Base-by-base conservation (phyloP, 2,888 invertebrate species). In the Trichacis sp. region DNA sequence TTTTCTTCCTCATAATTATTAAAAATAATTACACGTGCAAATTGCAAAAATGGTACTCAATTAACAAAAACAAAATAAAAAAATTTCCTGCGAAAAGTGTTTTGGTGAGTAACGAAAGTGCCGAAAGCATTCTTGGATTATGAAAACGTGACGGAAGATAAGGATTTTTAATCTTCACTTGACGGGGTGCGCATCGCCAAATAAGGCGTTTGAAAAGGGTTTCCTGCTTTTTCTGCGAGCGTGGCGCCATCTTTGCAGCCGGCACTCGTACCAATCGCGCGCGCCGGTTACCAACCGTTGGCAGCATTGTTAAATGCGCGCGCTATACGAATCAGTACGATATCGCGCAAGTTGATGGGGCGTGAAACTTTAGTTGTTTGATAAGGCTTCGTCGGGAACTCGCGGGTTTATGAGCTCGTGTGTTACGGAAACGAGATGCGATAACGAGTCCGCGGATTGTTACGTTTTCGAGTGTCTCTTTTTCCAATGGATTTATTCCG, bases 131-230 rank as follows among this genome's bases (percentile, higher is more conserved):
- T n/a, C n/a, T n/a, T n/a, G n/a, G n/a, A n/a, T n/a, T n/a, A n/a
- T n/a, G n/a, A n/a, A n/a, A n/a, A n/a, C n/a, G n/a, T n/a, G n/a
- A n/a, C n/a, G 53, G 2, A 18, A 19, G 36, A 20, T 50, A 30
- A 20, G 19, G 14, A 43, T 49, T 53, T 19, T 1, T 12, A 43
- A 42, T 43, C 33, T 57, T 50, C 42, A 61, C 67, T 71, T 67
- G 60, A 65, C 71, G 74, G 82, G 79, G 79, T 77, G 87, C 85
- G 87, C 89, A 88, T 88, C 88, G 88, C 89, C 89, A 89, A 89
- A 89, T 89, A 89, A 89, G 89, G 89, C 88, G 88, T 88, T 88
- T 86, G 88, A 74, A 70, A 72, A 68, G 74, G 77, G 77, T 87
- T 87, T 87, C 88, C 87, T 87, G 87, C 8, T 3, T 87, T 87